These are phyloP conservation scores for Vannuccia rotundouncinata DNA, from an alignment of 2,888 invertebrate genomes.

Conservation along the genomic window DNA sequence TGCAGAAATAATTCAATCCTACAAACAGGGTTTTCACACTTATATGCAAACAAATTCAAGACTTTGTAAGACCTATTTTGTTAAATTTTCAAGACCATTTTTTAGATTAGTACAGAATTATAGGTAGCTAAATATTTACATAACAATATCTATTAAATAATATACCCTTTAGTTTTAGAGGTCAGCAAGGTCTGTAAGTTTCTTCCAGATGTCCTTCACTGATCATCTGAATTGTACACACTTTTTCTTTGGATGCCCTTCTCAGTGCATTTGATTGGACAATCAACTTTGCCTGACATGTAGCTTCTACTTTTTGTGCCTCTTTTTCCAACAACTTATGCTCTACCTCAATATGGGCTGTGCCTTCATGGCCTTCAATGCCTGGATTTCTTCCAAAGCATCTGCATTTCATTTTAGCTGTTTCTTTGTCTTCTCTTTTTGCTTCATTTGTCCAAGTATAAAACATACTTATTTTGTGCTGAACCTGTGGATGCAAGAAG, in stretches of 20 bases:
- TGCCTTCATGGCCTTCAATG: conserved; percentile 5
- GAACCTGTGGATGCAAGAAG: background rate
- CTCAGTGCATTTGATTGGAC: conserved; percentile 19
- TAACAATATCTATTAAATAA: background rate
- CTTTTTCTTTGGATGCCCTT: background rate
- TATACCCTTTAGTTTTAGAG: background rate
- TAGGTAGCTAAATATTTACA: background rate
- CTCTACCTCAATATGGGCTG: conserved; percentile 2
- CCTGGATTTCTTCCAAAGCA: conserved; percentile 17
- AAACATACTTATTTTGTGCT: conserved; percentile 13
- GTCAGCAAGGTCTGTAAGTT: conserved; percentile 17
- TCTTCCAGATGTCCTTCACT: conserved; percentile 19
- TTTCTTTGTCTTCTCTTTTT: conserved; percentile 24
- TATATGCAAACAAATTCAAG: background rate
- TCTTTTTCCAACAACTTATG: conserved; percentile 15
- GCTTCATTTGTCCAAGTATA: background rate
- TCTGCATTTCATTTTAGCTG: conserved; percentile 4
- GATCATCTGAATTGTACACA: conserved; percentile 1
- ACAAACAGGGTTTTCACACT: background rate
- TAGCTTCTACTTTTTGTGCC: background rate
- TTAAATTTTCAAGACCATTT: background rate
- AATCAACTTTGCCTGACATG: background rate
- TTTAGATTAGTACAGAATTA: background rate
- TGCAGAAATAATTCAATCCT: too few relatives aligned
- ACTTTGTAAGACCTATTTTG: background rate